These are phyloP conservation scores for Spodoptera littoralis DNA, from an alignment of 2,888 invertebrate species.

Conservation along the genomic window DNA sequence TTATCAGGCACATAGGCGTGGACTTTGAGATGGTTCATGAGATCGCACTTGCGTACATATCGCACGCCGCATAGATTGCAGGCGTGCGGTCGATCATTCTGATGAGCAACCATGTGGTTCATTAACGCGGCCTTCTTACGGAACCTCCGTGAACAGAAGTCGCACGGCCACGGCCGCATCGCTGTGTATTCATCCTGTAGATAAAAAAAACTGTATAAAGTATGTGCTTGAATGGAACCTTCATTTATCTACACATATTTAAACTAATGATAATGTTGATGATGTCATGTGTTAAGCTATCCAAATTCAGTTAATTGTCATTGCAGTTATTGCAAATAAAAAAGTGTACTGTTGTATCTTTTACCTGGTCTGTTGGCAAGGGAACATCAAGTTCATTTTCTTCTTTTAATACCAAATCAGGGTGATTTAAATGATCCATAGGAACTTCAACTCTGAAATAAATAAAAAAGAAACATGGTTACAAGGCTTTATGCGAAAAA, in stretches of 20 bases:
- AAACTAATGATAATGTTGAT: too few relatives aligned
- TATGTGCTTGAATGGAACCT: too few relatives aligned
- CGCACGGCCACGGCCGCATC: slow-evolving; percentile 94
- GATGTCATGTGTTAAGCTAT: neutral
- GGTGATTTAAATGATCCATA: slow-evolving; percentile 88
- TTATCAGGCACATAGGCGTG: slow-evolving; percentile 93
- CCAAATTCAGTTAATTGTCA: too few relatives aligned
- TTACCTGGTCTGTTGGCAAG: slow-evolving; percentile 94
- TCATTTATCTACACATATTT: too few relatives aligned
- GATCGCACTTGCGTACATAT: slow-evolving; percentile 93
- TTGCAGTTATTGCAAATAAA: too few relatives aligned
- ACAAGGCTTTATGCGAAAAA: too few relatives aligned
- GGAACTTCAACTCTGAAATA: slow-evolving; percentile 91
- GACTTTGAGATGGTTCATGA: slow-evolving; percentile 94
- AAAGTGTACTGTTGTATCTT: slow-evolving; percentile 58
- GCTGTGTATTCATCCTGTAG: slow-evolving; percentile 91
- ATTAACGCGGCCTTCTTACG: slow-evolving; percentile 94
- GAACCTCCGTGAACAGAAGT: slow-evolving; percentile 95
- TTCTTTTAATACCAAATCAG: slow-evolving; percentile 83
- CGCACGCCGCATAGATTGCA: slow-evolving; percentile 95
- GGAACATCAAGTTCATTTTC: slow-evolving; percentile 93
- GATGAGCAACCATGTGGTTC: slow-evolving; percentile 96
- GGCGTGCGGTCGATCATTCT: slow-evolving; percentile 94
- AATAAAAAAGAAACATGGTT: slow-evolving; percentile 21
- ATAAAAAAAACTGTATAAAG: neutral